A percentile compares a stretch with the other conserved stretches of the same genome.
Conservation (phyloP, 53 echinoderm and acorn worm genomes). For the Paracentrotus lividus region DNA sequence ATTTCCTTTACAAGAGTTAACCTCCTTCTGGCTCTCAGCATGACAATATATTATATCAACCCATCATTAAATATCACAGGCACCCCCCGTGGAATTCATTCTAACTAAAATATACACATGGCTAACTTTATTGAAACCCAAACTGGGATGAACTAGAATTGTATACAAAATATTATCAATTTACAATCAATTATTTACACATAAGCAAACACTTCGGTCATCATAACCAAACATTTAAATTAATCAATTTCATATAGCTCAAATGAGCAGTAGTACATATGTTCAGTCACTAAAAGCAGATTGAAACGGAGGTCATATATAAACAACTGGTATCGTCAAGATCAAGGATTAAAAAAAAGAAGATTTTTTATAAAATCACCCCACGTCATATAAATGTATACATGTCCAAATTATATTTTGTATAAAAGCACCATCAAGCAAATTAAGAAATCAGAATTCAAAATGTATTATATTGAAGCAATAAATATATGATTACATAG, state of each 20-base stretch:
- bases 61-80: not conserved
- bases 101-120: slow-evolving; percentile 48
- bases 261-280: slow-evolving; percentile 4
- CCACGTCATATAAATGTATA: slow-evolving; percentile 37
- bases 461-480: slow-evolving; percentile 2
- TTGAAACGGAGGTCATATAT: slow-evolving; percentile 2
- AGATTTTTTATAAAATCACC: slow-evolving; percentile 3
- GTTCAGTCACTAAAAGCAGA: slow-evolving; percentile 32
- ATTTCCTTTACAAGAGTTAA: no score
- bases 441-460: slow-evolving; percentile 21
- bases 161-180: slow-evolving; percentile 55
- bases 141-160: not conserved
- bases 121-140: not conserved
- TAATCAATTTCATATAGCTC: not conserved
- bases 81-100: not conserved
- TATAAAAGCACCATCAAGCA: slow-evolving; percentile 1
- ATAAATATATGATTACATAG: slow-evolving; percentile 12
- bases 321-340: not conserved
- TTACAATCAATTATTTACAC: slow-evolving; percentile 45
- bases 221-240: slow-evolving; percentile 24
- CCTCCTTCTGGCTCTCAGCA: no score
- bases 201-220: slow-evolving; percentile 4
- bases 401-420: slow-evolving; percentile 32
- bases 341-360: slow-evolving; percentile 16
- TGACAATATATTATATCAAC: not conserved